phyloP scores from a whole-genome alignment of 2,888 invertebrate species.

The Eueremaeus valkanovi region DNA sequence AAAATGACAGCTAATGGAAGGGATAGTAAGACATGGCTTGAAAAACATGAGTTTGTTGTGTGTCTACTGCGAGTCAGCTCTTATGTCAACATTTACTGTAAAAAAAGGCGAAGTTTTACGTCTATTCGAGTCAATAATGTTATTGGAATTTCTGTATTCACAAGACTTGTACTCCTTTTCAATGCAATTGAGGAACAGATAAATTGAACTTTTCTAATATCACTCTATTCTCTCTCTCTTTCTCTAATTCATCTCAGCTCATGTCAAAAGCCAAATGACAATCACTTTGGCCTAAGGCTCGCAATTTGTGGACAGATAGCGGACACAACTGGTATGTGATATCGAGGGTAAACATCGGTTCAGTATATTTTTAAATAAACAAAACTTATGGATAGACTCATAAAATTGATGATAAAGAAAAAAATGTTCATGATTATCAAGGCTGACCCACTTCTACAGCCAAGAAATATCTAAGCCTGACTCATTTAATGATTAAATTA shows the following conservation, averaged over 20 bases:
- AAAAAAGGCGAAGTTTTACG: background rate
- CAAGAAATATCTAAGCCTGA: too few species aligned
- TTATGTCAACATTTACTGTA: constrained; percentile 21
- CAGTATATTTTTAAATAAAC: too few species aligned
- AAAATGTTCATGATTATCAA: too few species aligned
- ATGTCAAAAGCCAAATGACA: background rate
- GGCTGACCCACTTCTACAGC: too few species aligned
- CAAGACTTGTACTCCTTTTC: background rate
- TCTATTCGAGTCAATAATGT: background rate
- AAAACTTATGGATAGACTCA: too few species aligned
- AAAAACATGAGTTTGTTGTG: background rate
- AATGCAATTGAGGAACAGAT: background rate
- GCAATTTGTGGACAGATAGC: background rate
- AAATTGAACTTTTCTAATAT: background rate
- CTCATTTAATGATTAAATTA: too few species aligned
- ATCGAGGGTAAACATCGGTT: background rate
- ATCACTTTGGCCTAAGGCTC: background rate
- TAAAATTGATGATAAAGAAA: too few species aligned
- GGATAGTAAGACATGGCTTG: background rate
- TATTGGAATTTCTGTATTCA: background rate
- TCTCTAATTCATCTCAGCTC: background rate
- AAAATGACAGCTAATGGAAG: constrained; percentile 22
- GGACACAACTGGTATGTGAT: background rate
- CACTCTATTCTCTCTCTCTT: background rate
- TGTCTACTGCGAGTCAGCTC: background rate